Percentiles rank a stretch among this genome's conserved stretches.
Evolutionary conservation across 2,888 invertebrate genomes (phyloP).

Genomic region (Agrotis clavis): DNA sequence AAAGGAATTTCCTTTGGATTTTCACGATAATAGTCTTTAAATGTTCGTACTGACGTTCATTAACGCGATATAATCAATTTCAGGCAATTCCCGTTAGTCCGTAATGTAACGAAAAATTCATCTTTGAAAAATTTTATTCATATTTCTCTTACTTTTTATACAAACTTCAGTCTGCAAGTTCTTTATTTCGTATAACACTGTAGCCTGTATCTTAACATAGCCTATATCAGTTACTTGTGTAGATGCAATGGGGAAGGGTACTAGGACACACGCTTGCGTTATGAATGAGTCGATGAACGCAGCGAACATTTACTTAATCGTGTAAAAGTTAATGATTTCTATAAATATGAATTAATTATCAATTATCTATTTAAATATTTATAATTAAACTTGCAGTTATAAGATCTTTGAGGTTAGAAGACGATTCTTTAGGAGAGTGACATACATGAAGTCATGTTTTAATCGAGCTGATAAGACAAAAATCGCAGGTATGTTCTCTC

Average conservation of each 20-base stretch:
- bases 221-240: neutral
- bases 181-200: neutral
- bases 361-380: neutral
- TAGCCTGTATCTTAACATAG: neutral
- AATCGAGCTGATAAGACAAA: neutral
- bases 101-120: too few species aligned
- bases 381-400: neutral
- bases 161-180: neutral
- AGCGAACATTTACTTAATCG: too few species aligned
- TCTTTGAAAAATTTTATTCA: neutral
- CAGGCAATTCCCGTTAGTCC: too few species aligned
- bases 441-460: neutral
- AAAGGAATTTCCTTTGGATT: too few species aligned
- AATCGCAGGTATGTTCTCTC: too few species aligned
- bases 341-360: neutral
- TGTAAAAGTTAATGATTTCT: too few species aligned
- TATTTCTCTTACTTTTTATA: too few species aligned
- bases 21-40: too few species aligned
- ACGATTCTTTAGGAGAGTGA: neutral
- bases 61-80: too few species aligned
- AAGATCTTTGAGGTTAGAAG: neutral
- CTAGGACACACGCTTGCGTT: slow-evolving; percentile 14
- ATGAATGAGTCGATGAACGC: slow-evolving; percentile 5
- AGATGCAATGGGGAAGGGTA: neutral
- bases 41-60: too few species aligned